A percentile compares a stretch with the other conserved stretches of the same genome.
Evolutionary conservation across 37 sponge, comb jelly and placozoan species (phyloP).

Genomic region (Hexactinellida sp.): DNA sequence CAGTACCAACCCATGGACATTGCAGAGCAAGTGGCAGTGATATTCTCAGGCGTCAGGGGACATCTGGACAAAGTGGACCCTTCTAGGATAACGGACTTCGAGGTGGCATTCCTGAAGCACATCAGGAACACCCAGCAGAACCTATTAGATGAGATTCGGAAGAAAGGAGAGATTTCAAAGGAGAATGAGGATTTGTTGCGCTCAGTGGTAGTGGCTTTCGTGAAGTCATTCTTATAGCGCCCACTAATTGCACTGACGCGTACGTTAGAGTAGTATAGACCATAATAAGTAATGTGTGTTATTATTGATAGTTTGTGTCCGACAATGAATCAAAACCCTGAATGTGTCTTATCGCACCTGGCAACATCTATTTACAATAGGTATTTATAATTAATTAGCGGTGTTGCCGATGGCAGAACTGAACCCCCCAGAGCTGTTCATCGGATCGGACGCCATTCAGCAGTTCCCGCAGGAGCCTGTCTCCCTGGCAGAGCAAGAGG

Average conservation of each 20-base stretch:
- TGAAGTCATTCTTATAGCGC: constrained; percentile 54
- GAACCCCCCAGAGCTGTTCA: constrained; percentile 7
- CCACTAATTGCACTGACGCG: too few relatives aligned
- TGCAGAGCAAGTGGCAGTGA: constrained; percentile 89
- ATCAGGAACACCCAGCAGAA: constrained; percentile 72
- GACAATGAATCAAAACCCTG: background rate
- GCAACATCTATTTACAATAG: background rate
- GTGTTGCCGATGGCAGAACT: background rate
- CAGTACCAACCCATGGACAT: constrained; percentile 95
- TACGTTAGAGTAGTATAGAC: too few relatives aligned
- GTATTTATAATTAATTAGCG: background rate
- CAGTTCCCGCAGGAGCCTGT: background rate
- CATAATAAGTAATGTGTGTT: too few relatives aligned
- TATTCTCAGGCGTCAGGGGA: constrained; percentile 94
- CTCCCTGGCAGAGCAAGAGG: background rate
- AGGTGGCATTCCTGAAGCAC: constrained; percentile 84
- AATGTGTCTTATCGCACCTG: too few relatives aligned
- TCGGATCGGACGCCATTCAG: background rate
- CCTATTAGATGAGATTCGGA: constrained; percentile 68
- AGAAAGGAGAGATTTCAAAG: constrained; percentile 70
- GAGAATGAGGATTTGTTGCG: constrained; percentile 71
- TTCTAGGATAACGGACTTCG: constrained; percentile 72
- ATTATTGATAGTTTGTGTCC: background rate
- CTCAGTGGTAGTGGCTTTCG: constrained; percentile 60
- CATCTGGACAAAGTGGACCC: constrained; percentile 92